Evolutionary conservation across 2,113 vertebrate species (phyloP), one percentile per base, ranked within the genome.

Genomic region (Epinephelus moara): DNA sequence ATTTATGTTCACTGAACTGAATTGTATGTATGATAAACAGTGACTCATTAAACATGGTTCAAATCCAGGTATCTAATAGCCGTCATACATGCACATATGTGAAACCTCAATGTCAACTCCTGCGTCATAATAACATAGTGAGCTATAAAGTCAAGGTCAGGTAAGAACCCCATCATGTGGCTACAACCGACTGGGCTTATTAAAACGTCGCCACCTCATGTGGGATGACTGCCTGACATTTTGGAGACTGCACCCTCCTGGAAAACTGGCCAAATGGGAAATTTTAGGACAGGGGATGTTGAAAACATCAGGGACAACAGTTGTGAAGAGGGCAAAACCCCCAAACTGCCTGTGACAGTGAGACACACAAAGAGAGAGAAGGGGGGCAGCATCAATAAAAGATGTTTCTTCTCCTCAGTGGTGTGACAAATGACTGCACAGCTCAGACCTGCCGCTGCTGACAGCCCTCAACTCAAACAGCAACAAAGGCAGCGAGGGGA

Each of bases 341-440:
- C 8, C 8, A 87, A 88, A 85, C 62, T 63, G 78, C 52, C 74
- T 63, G 62, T 77, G 78, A 78, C 61, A 61, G 55, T 50, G 81
- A 84, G 67, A 82, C 40, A 82, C 63, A 78, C 70, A 86, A 79
- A 19, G 63, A 74, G 62, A 40, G 50, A 61, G 74, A 19, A 59
- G 74, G 70, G 77, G 77, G 77, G 82, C 78, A 78, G 89, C 80
- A 83, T 87, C 75, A 92, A 84, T 90, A 90, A 88, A 91, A 88
- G 53, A 92, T 89, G 81, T 81, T 86, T 86, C 82, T 86, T 86
- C 70, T 72, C 76, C 74, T 85, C 77, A 62, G 61, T 80, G 66
- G 70, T 82, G 82, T 89, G 90, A 93, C 87, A 93, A 92, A 93
- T 86, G 66, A 92, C 77, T 80, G 90, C 89, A 81, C 89, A 85